Conservation (phyloP, 2,888 invertebrate species). For the Lasioglossum oenotherae region DNA sequence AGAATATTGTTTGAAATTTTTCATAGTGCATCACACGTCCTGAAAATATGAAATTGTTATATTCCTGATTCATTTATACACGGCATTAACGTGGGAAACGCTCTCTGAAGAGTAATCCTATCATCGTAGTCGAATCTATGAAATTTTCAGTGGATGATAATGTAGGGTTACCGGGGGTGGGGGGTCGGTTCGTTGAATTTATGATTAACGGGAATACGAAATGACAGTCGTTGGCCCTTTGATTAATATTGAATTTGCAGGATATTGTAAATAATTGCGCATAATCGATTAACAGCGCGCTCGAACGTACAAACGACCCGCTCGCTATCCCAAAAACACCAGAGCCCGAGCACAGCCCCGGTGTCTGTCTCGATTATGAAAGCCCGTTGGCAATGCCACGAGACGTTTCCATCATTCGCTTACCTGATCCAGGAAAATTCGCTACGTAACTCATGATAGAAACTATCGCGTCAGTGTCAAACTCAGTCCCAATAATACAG, state of each 20-base stretch:
- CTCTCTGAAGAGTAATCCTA: slow-evolving; percentile 29
- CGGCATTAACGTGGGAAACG: neutral
- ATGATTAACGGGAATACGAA: slow-evolving; percentile 54
- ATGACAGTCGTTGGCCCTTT: slow-evolving; percentile 57
- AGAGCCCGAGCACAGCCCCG: neutral
- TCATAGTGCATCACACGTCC: neutral
- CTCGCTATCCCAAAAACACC: slow-evolving; percentile 33
- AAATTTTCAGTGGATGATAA: slow-evolving; percentile 36
- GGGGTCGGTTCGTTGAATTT: slow-evolving; percentile 36
- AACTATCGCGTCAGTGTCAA: neutral
- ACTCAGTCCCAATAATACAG: neutral
- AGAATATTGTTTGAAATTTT: too few species aligned
- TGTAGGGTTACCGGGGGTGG: slow-evolving; percentile 15
- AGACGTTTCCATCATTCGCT: slow-evolving; percentile 23
- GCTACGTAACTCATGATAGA: slow-evolving; percentile 15
- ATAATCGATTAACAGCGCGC: slow-evolving; percentile 49
- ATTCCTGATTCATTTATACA: slow-evolving; percentile 13
- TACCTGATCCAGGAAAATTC: slow-evolving; percentile 23
- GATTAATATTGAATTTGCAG: slow-evolving; percentile 57
- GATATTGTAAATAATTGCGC: slow-evolving; percentile 60
- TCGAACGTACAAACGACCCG: slow-evolving; percentile 42
- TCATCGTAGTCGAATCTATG: slow-evolving; percentile 26
- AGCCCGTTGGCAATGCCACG: slow-evolving; percentile 30
- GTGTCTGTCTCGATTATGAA: slow-evolving; percentile 42
- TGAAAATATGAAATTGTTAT: neutral